Conservation (phyloP, 1,140 invertebrate genomes). For the Drosophila suzukii region DNA sequence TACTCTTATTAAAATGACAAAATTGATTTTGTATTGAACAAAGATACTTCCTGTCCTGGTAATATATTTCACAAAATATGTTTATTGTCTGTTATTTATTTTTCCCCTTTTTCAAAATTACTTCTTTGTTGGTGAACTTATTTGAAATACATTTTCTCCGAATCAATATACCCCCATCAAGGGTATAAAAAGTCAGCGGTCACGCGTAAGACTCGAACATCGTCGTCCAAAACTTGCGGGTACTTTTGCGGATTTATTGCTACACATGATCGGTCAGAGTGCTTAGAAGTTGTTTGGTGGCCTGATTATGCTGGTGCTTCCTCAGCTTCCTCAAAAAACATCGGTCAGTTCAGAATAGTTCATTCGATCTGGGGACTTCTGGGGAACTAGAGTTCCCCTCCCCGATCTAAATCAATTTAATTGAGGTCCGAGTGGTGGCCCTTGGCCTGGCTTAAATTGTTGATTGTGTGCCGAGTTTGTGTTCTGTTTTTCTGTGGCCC, state of each 20-base stretch:
- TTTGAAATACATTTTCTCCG: not conserved
- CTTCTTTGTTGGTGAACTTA: not conserved
- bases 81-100: too few relatives aligned
- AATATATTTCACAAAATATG: too few relatives aligned
- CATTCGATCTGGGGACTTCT: constrained; percentile 10
- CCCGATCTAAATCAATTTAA: constrained; percentile 80
- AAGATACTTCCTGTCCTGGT: too few relatives aligned
- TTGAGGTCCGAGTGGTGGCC: constrained; percentile 65
- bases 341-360: constrained; percentile 26
- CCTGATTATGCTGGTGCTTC: constrained; percentile 40
- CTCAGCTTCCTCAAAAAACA: constrained; percentile 19
- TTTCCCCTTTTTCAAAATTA: not conserved
- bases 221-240: constrained; percentile 52
- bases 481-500: constrained; percentile 3
- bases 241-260: constrained; percentile 76
- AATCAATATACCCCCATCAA: constrained; percentile 20
- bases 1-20: too few relatives aligned
- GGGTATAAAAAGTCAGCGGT: constrained; percentile 59
- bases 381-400: constrained; percentile 37
- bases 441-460: constrained; percentile 67
- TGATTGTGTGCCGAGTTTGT: constrained; percentile 44
- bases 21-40: too few relatives aligned
- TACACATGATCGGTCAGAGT: constrained; percentile 45
- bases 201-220: constrained; percentile 39
- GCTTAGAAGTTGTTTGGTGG: constrained; percentile 15